Evolutionary conservation across 2,113 vertebrate species (phyloP).

Genomic region (Redunca redunca): DNA sequence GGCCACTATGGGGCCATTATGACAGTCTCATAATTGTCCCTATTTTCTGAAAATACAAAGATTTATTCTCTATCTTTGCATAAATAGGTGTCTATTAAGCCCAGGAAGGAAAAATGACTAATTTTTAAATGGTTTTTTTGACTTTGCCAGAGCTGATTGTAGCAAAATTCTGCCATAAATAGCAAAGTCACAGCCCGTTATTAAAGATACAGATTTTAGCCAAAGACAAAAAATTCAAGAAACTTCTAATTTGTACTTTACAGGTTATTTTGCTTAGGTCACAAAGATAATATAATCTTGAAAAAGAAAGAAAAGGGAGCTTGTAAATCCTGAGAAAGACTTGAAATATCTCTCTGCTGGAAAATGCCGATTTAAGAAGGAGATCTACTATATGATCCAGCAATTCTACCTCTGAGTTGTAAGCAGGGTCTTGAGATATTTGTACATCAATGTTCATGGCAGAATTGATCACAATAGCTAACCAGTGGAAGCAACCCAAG

Average conservation of each 20-base stretch:
- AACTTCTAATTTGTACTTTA: background rate
- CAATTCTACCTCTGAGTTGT: background rate
- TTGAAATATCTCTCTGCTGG: background rate
- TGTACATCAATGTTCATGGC: background rate
- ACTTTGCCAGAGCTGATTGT: background rate
- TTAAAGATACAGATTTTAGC: background rate
- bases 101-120: background rate
- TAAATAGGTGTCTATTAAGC: slow-evolving; percentile 38
- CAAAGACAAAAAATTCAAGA: background rate
- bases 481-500: background rate
- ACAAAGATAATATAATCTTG: background rate
- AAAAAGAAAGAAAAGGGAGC: background rate
- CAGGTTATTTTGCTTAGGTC: background rate
- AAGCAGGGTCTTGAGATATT: background rate
- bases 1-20: background rate
- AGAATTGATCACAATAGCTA: background rate
- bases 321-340: background rate
- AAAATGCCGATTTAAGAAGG: background rate
- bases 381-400: background rate
- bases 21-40: background rate
- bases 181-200: background rate
- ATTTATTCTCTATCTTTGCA: background rate
- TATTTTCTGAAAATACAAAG: slow-evolving; percentile 37
- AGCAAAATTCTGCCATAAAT: background rate
- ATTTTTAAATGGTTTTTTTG: slow-evolving; percentile 22